Conservation (phyloP, 1,140 invertebrate genomes). For the Atta colombica region DNA sequence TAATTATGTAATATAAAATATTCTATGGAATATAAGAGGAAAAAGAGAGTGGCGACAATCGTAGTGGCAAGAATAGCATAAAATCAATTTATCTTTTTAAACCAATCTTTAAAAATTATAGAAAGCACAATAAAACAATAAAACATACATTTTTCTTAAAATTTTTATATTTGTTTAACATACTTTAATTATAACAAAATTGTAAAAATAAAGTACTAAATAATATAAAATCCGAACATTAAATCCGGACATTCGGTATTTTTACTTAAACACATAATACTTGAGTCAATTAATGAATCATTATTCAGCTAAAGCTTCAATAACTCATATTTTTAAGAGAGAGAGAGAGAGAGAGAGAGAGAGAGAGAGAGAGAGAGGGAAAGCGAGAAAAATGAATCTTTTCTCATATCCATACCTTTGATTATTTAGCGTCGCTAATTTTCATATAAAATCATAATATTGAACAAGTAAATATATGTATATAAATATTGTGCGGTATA, state of each 20-base stretch:
- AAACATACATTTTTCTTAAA: not conserved
- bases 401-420: not conserved
- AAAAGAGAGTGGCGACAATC: not conserved
- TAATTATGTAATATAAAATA: conserved; percentile 10
- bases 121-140: not conserved
- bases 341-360: not conserved
- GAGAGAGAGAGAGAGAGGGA: not conserved
- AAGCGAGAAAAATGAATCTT: not conserved
- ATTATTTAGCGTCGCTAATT: not conserved
- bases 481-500: not conserved
- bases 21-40: not conserved
- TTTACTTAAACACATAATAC: not conserved
- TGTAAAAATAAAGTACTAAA: not conserved
- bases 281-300: conserved; percentile 11
- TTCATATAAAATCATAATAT: not conserved
- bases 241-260: not conserved
- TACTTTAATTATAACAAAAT: no score
- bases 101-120: not conserved
- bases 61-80: not conserved
- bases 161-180: no score
- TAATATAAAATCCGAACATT: not conserved
- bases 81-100: not conserved
- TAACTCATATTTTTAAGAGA: not conserved
- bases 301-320: not conserved
- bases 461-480: not conserved